A percentile compares a stretch with the other conserved stretches of the same genome.
Evolutionary conservation across 2,888 invertebrate species (phyloP).

Genomic region (Eristalis pertinax): DNA sequence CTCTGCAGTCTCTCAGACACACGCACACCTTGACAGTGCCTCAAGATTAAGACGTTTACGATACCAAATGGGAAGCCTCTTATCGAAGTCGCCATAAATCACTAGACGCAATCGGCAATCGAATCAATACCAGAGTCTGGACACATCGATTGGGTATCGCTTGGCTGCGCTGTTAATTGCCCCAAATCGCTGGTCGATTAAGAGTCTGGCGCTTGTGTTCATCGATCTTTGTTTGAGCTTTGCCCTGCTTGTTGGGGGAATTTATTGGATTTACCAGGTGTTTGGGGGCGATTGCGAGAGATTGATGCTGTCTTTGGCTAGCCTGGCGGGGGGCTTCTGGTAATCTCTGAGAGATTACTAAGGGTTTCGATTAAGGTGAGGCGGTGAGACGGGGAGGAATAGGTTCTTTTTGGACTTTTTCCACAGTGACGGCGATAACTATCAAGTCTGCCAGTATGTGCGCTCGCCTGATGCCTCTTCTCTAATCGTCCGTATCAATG

Average conservation of each 20-base stretch:
- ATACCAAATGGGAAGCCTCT: background rate
- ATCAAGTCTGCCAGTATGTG: too few relatives aligned
- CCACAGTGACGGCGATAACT: too few relatives aligned
- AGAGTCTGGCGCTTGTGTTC: background rate
- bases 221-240: background rate
- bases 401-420: too few relatives aligned
- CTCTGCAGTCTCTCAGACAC: background rate
- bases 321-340: background rate
- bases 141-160: background rate
- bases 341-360: too few relatives aligned
- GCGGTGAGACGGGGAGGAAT: too few relatives aligned
- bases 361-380: too few relatives aligned
- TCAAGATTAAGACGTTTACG: background rate
- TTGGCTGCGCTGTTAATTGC: background rate
- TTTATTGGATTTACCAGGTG: background rate
- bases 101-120: background rate
- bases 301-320: background rate
- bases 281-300: background rate
- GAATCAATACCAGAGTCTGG: background rate
- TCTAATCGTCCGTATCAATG: too few relatives aligned
- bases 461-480: too few relatives aligned
- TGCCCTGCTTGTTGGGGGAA: background rate
- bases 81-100: background rate
- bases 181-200: background rate
- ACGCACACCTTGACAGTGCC: background rate